Conservation (phyloP, 1,140 invertebrate species). For the Lordiphosa clarofinis region DNA sequence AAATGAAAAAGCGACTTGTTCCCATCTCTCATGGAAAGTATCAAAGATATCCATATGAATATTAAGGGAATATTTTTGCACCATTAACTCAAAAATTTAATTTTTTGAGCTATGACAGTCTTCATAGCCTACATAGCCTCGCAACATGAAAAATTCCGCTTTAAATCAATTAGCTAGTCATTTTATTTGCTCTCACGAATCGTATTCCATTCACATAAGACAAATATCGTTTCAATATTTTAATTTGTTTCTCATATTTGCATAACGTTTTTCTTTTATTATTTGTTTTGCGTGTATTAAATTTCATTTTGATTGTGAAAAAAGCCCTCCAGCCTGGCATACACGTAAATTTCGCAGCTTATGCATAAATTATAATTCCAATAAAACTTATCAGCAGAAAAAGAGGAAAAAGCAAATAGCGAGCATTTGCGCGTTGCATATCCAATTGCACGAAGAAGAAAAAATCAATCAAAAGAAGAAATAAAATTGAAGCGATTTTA, state of each 20-base stretch:
- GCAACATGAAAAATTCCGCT: too few species aligned
- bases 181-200: not conserved
- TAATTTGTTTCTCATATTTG: constrained; percentile 40
- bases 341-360: constrained; percentile 28
- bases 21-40: too few species aligned
- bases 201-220: constrained; percentile 24
- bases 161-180: too few species aligned
- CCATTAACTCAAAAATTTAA: too few species aligned
- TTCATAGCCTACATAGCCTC: too few species aligned
- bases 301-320: constrained; percentile 31
- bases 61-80: too few species aligned
- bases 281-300: constrained; percentile 42
- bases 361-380: constrained; percentile 51
- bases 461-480: too few species aligned
- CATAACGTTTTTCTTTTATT: constrained; percentile 20
- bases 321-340: constrained; percentile 15
- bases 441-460: not conserved
- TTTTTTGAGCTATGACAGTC: too few species aligned
- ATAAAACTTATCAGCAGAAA: constrained; percentile 40
- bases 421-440: constrained; percentile 7
- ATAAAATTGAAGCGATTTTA: too few species aligned
- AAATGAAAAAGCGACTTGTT: too few species aligned
- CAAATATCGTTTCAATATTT: constrained; percentile 32
- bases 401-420: constrained; percentile 3
- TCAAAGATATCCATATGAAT: too few species aligned